Base-by-base conservation (phyloP, 2,888 invertebrate species). In the Notocelia uddmanniana region DNA sequence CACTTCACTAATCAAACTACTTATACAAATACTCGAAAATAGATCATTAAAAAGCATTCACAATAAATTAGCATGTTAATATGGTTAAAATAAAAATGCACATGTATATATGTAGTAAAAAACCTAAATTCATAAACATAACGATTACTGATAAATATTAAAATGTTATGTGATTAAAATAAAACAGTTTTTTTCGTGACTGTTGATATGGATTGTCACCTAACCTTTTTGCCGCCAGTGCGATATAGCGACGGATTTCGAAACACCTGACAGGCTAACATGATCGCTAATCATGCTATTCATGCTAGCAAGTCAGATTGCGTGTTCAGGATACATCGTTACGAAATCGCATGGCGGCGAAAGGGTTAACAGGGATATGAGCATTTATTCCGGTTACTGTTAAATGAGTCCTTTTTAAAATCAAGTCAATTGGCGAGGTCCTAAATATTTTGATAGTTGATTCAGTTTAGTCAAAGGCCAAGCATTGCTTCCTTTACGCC, bases 161-260 rank as follows among this genome's bases (percentile, higher is more conserved):
- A 83, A 86, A 91, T 91, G 92, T 92, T 93, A 89, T 80, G 87
- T 89, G 90, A 92, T 92, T 92, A 93, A 92, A 92, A 92, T 82
- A 77, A 74, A 80, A 75, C 82, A 50, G 63, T 15, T 50, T 63
- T 13, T 9, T 52, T 34, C 5, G 52, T 67, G 66, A 67, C 55
- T 67, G 57, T 67, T 31, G 45, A 67, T 67, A 23, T n/a, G 64
- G 55, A 19, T 55, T 57, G 66, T 57, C 66, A 67, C 66, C 19
- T 50, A 41, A 67, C 55, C 26, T 18, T 57, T 52, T 63, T 64
- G 21, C 19, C n/a, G 21, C 37, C 34, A 63, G n/a, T n/a, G 45
- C 45, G 45, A 31, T 15, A 41, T 15, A 45, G 45, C 45, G 45
- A n/a, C 45, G 45, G 15, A 45, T 45, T 45, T 45, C 45, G 15